A percentile compares a stretch with the other conserved stretches of the same genome.
phyloP scores from a whole-genome alignment of 2,113 vertebrate species.

The Garra rufa region DNA sequence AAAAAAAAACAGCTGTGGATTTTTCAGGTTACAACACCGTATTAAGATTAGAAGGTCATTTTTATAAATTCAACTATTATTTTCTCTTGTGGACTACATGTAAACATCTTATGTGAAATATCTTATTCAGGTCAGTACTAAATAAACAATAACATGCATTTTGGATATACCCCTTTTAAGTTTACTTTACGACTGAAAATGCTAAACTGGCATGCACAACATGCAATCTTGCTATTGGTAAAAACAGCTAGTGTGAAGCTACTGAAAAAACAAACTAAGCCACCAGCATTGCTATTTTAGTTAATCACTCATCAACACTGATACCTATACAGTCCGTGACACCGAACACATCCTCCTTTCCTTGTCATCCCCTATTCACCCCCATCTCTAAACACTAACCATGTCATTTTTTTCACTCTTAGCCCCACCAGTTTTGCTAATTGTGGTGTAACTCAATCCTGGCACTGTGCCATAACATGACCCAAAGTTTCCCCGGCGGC shows the following conservation, averaged over 20 bases:
- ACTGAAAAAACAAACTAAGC: background rate
- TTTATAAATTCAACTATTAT: too few relatives aligned
- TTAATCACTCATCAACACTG: background rate
- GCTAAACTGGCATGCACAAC: background rate
- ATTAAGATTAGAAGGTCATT: too few relatives aligned
- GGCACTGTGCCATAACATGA: background rate
- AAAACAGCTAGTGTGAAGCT: background rate
- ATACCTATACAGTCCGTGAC: background rate
- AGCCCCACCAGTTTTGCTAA: slow-evolving; percentile 16
- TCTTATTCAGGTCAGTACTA: too few relatives aligned
- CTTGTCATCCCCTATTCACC: slow-evolving; percentile 36
- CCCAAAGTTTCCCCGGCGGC: slow-evolving; percentile 10
- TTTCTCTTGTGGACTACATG: too few relatives aligned
- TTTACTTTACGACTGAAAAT: background rate
- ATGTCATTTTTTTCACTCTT: background rate
- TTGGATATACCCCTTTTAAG: too few relatives aligned
- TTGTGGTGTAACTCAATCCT: slow-evolving; percentile 41
- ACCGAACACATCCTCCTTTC: slow-evolving; percentile 2
- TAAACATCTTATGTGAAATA: too few relatives aligned
- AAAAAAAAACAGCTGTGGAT: too few relatives aligned
- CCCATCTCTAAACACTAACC: slow-evolving; percentile 30
- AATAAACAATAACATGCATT: too few relatives aligned
- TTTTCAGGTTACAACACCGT: too few relatives aligned
- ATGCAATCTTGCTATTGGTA: background rate
- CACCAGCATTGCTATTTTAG: background rate